Base-by-base conservation (phyloP, 2,113 vertebrate species). In the Ginglymostoma cirratum region DNA sequence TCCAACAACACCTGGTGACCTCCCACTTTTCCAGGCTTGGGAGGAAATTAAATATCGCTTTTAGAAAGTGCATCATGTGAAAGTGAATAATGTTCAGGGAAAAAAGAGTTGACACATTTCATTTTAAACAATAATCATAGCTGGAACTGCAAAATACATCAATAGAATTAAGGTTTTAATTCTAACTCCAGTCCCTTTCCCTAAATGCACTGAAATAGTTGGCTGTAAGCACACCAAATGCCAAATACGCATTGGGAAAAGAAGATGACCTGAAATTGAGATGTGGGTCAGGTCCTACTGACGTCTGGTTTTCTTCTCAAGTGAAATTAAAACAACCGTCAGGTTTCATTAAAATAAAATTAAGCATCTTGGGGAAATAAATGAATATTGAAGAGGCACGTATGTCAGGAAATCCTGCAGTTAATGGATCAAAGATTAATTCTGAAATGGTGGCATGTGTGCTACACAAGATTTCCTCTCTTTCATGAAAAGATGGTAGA, bases 1-100 rank as follows among this genome's bases (percentile, higher is more conserved):
- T 93, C 38, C 34, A n/a, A 61, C 61, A 93, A 66, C 89, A 93
- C 89, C 89, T 93, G 89, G 55, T 93, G 89, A 93, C 89, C 89
- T 93, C 34, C 61, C 61, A 38, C 19, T 66, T 66, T 38, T 21
- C 89, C n/a, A n/a, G 34, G n/a, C 89, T 21, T 21, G 61, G 19
- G 61, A 93, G 89, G 89, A 93, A 93, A 93, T 93, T 93, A 93
- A 93, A 93, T 66, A n/a, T 93, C 89, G 38, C 89, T 93, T 67
- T 61, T 65, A 21, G 38, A 93, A 93, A 93, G 23, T 66, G 89
- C n/a, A 38, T 92, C 61, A 67, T 66, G 89, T 93, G 89, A 93
- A 93, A 93, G 66, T 93, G 66, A 93, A 66, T 93, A 93, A 93
- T 21, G 65, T 42, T n/a, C n/a, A 66, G 61, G 8, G 1, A n/a